Evolutionary conservation across 2,888 invertebrate genomes (phyloP).

Genomic region (Trilocha varians): DNA sequence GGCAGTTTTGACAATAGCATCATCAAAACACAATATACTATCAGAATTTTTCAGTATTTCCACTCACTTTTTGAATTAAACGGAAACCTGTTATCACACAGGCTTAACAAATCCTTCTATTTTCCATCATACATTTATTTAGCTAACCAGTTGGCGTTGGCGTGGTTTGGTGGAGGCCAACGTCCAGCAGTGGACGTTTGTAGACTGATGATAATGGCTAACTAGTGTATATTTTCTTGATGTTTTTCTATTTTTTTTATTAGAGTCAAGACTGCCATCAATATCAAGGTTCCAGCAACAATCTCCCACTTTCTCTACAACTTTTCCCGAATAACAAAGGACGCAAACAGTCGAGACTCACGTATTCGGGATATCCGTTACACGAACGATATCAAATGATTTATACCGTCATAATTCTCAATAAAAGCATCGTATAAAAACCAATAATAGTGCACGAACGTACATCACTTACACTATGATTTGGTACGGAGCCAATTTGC

Average conservation of each 20-base stretch:
- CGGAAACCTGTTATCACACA: neutral
- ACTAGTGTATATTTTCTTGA: too few relatives aligned
- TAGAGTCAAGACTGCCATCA: too few relatives aligned
- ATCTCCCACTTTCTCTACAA: neutral
- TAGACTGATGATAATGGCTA: too few relatives aligned
- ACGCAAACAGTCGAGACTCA: neutral
- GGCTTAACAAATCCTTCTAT: neutral
- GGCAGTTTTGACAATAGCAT: too few relatives aligned
- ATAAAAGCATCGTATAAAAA: conserved; percentile 16
- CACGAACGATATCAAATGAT: neutral
- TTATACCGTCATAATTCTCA: conserved; percentile 11
- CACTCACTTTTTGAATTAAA: neutral
- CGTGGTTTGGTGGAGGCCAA: too few relatives aligned
- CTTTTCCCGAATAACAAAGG: neutral
- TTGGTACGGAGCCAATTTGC: conserved; percentile 40
- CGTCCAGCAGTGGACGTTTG: too few relatives aligned
- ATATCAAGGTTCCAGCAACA: neutral
- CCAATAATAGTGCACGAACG: conserved; percentile 20
- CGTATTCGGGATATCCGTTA: neutral
- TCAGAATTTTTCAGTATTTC: too few relatives aligned
- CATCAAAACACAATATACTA: too few relatives aligned
- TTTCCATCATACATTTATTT: too few relatives aligned
- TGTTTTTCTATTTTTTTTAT: too few relatives aligned
- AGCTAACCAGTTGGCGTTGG: too few relatives aligned
- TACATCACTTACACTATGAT: conserved; percentile 25